These are phyloP conservation scores for Sphenodon punctatus DNA, from an alignment of 2,797 vertebrate species.

Conservation along the genomic window DNA sequence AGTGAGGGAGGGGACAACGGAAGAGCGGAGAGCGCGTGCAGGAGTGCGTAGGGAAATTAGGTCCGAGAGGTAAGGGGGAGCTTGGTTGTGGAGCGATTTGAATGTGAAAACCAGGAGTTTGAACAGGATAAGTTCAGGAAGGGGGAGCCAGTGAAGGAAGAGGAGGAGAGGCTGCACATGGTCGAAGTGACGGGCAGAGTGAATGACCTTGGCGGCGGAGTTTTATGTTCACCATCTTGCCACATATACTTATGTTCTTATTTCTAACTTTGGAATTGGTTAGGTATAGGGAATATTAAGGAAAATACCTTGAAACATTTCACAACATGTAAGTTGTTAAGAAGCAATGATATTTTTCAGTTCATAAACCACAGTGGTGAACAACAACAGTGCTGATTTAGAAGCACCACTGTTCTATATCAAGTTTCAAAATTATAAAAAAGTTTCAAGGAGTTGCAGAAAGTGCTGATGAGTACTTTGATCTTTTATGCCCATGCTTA, in stretches of 20 bases:
- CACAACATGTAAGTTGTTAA: not conserved
- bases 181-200: too few species aligned
- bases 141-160: too few species aligned
- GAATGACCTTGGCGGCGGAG: too few species aligned
- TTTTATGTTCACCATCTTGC: not conserved
- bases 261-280: constrained; percentile 20
- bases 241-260: not conserved
- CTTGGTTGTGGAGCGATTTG: too few species aligned
- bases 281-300: constrained; percentile 4
- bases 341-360: not conserved
- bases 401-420: not conserved
- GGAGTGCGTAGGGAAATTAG: too few species aligned
- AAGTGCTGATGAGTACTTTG: not conserved
- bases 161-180: too few species aligned
- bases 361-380: not conserved
- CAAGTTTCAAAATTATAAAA: not conserved
- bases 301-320: not conserved
- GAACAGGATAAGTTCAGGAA: too few species aligned
- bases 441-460: not conserved
- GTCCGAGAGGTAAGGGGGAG: too few species aligned
- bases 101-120: too few species aligned
- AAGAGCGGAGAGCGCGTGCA: too few species aligned
- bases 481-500: not conserved
- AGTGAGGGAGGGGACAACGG: too few species aligned
- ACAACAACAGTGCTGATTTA: not conserved